phyloP scores from a whole-genome alignment of 2,113 vertebrate genomes.

The Machaerirhynchus nigripectus region DNA sequence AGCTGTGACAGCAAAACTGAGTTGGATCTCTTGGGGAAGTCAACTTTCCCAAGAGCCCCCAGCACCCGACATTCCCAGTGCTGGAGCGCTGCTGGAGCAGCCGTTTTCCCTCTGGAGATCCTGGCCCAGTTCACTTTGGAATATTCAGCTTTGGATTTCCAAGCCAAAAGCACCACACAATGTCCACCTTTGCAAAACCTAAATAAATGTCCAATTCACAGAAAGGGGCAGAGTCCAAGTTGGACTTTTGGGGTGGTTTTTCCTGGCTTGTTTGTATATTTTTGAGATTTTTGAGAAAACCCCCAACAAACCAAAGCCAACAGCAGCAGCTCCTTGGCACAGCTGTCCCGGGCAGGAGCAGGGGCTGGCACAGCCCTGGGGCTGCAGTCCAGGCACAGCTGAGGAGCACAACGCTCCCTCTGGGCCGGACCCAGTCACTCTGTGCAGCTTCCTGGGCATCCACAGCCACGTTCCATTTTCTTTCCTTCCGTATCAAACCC shows the following conservation, averaged over 20 bases:
- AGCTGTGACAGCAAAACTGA: background rate
- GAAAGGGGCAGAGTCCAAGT: background rate
- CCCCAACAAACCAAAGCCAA: rapidly evolving
- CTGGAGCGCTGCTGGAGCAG: background rate
- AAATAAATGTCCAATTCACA: background rate
- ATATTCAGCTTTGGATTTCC: background rate
- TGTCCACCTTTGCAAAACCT: background rate
- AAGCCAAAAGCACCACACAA: background rate
- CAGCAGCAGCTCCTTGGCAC: background rate
- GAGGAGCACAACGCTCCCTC: background rate
- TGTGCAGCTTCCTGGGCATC: rapidly evolving
- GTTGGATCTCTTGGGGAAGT: background rate
- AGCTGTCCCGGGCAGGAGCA: background rate
- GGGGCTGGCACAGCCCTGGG: background rate
- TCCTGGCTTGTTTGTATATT: background rate
- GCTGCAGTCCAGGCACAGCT: background rate
- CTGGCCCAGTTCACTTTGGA: background rate
- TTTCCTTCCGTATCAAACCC: background rate
- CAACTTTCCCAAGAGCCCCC: background rate
- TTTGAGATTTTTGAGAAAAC: background rate
- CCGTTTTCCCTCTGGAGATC: background rate
- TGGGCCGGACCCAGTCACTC: background rate
- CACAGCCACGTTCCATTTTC: background rate
- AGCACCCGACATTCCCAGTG: background rate
- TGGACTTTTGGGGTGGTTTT: too few relatives aligned